Percentiles rank a stretch among this genome's conserved stretches.
Evolutionary conservation across 1,140 invertebrate species (phyloP).

Genomic region (Zaprionus africanus): DNA sequence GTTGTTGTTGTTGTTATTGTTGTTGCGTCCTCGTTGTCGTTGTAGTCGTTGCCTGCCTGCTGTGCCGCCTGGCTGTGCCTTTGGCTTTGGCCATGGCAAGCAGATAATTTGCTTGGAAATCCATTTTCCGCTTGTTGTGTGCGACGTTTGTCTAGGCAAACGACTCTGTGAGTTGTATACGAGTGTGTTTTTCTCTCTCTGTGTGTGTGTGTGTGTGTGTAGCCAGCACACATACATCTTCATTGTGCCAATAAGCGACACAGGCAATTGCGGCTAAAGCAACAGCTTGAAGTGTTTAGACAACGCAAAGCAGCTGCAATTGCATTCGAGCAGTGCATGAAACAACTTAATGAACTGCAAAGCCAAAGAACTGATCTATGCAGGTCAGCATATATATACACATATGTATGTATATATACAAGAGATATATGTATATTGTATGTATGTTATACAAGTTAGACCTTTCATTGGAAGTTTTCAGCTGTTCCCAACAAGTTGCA

Average conservation of each 20-base stretch:
- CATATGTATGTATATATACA: background rate
- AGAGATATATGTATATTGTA: background rate
- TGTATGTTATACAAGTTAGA: background rate
- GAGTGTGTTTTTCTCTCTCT: constrained; percentile 1
- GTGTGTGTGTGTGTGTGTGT: constrained; percentile 16
- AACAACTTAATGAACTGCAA: constrained; percentile 10
- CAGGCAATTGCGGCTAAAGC: constrained; percentile 26
- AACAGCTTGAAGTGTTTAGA: constrained; percentile 30
- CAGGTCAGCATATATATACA: background rate
- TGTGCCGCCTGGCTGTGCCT: constrained; percentile 6
- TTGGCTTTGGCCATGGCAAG: constrained; percentile 48
- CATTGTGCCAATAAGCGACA: constrained; percentile 35
- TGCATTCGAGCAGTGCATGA: background rate
- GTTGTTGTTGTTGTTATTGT: constrained; percentile 51
- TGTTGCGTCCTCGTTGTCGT: constrained; percentile 19
- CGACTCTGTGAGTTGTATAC: constrained; percentile 17
- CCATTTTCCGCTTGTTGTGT: constrained; percentile 76
- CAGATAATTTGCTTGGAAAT: constrained; percentile 82
- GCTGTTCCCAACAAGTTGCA: background rate
- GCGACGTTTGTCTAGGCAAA: constrained; percentile 35
- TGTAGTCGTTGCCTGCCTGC: constrained; percentile 13
- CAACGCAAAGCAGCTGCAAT: background rate
- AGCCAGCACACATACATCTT: constrained; percentile 23
- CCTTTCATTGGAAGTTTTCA: background rate
- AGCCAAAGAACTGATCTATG: background rate